phyloP scores from a whole-genome alignment of 1,140 invertebrate genomes.

The Dysdera silvatica region DNA sequence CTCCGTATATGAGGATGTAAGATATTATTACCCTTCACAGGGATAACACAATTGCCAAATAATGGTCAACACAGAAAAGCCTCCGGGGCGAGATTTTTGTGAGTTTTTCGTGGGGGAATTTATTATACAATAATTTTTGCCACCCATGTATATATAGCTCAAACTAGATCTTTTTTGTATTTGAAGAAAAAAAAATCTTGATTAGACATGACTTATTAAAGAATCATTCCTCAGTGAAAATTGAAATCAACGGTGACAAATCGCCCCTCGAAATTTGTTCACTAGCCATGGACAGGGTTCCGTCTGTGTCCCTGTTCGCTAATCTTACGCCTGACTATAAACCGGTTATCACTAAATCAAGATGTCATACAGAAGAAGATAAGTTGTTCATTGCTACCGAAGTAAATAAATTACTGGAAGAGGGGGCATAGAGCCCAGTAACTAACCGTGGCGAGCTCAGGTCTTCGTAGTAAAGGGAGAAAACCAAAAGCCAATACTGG shows the following conservation, averaged over 20 bases:
- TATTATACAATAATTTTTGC: too few species aligned
- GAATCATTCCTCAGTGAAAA: background rate
- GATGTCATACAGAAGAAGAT: background rate
- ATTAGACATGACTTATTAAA: background rate
- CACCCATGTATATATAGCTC: too few species aligned
- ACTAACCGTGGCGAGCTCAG: slow-evolving; percentile 22
- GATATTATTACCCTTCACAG: too few species aligned
- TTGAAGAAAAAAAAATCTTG: too few species aligned
- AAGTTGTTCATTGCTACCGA: slow-evolving; percentile 4
- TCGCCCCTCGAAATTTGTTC: background rate
- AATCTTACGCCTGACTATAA: background rate
- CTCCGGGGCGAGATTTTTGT: too few species aligned
- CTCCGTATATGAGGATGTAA: too few species aligned
- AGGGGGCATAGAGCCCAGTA: slow-evolving; percentile 18
- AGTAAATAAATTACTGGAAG: background rate
- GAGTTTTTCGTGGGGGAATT: too few species aligned
- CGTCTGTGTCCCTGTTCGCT: background rate
- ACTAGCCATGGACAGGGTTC: background rate
- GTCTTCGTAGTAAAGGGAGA: slow-evolving; percentile 6
- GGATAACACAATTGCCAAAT: too few species aligned
- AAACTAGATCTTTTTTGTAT: too few species aligned
- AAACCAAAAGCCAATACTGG: slow-evolving; percentile 14
- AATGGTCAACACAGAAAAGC: too few species aligned
- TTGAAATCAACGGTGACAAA: background rate
- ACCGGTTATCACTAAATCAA: slow-evolving; percentile 5